These are phyloP conservation scores for Beris chalybata DNA, from an alignment of 2,888 invertebrate genomes.

Conservation along the genomic window DNA sequence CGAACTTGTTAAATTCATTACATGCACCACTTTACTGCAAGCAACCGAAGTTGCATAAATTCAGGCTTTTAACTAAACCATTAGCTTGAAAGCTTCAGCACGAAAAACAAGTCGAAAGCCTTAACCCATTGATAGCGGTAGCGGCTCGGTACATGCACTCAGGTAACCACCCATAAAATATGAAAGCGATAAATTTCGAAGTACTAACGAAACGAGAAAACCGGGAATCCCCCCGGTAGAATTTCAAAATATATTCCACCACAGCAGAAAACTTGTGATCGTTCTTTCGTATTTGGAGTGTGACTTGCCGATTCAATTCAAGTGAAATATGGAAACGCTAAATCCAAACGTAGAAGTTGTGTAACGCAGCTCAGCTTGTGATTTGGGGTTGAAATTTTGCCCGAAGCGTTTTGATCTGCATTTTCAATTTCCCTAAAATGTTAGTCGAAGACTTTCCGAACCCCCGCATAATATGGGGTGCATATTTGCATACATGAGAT, in stretches of 20 bases:
- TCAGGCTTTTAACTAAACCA: constrained; percentile 31
- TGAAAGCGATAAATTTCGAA: constrained; percentile 31
- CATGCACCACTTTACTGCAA: too few species aligned
- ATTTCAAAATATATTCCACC: neutral
- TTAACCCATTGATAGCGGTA: too few species aligned
- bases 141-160: neutral
- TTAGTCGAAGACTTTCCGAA: constrained; percentile 23
- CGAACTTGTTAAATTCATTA: too few species aligned
- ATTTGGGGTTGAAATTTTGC: constrained; percentile 7
- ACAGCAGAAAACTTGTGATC: neutral
- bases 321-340: neutral
- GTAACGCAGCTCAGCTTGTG: too few species aligned
- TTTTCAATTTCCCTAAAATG: constrained; percentile 33
- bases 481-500: too few species aligned
- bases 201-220: constrained; percentile 29
- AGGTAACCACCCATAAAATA: constrained; percentile 30
- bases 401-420: constrained; percentile 20
- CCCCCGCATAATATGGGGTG: too few species aligned
- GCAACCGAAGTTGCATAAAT: constrained; percentile 18
- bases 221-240: constrained; percentile 9
- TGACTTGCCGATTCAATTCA: neutral
- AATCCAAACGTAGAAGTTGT: too few species aligned
- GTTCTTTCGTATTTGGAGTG: neutral
- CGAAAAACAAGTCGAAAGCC: neutral
- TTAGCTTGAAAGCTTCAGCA: neutral